phyloP scores from a whole-genome alignment of 1,140 invertebrate species.

The Drosophila athabasca region DNA sequence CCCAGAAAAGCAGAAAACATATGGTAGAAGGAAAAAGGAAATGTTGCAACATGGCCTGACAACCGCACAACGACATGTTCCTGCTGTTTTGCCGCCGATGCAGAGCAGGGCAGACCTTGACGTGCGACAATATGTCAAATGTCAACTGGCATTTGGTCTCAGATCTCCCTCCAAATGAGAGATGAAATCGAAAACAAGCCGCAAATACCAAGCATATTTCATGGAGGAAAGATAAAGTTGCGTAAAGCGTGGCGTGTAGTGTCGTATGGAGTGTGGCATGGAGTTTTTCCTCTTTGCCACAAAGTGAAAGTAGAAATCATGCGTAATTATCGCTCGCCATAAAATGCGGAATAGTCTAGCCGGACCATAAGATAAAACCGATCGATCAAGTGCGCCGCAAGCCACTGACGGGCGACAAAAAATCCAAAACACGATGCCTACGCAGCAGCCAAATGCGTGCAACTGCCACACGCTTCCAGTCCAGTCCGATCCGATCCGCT shows the following conservation, averaged over 20 bases:
- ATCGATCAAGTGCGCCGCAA: constrained; percentile 62
- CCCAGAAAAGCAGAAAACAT: constrained; percentile 28
- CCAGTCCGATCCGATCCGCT: constrained; percentile 5
- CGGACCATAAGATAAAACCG: constrained; percentile 67
- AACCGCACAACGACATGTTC: constrained; percentile 31
- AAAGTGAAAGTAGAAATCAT: constrained; percentile 58
- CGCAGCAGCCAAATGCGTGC: constrained; percentile 38
- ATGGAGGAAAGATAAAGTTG: constrained; percentile 45
- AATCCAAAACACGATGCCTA: constrained; percentile 23
- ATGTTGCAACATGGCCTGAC: constrained; percentile 53
- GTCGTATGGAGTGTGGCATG: constrained; percentile 39
- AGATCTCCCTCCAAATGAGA: not conserved
- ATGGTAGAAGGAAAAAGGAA: constrained; percentile 23
- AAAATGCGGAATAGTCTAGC: constrained; percentile 75
- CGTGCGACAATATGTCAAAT: constrained; percentile 64
- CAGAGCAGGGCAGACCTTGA: constrained; percentile 26
- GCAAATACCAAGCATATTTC: constrained; percentile 44
- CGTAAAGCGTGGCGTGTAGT: constrained; percentile 47
- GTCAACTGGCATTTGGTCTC: constrained; percentile 51
- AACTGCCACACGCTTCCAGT: constrained; percentile 10
- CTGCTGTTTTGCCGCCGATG: constrained; percentile 13
- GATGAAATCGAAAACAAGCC: constrained; percentile 17
- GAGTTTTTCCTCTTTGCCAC: constrained; percentile 57
- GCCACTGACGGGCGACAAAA: constrained; percentile 44
- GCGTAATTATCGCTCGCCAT: constrained; percentile 67